Percentiles rank a stretch among this genome's conserved stretches.
Conservation (phyloP, 2,888 invertebrate species). For the Cryptophagus acutangulus region DNA sequence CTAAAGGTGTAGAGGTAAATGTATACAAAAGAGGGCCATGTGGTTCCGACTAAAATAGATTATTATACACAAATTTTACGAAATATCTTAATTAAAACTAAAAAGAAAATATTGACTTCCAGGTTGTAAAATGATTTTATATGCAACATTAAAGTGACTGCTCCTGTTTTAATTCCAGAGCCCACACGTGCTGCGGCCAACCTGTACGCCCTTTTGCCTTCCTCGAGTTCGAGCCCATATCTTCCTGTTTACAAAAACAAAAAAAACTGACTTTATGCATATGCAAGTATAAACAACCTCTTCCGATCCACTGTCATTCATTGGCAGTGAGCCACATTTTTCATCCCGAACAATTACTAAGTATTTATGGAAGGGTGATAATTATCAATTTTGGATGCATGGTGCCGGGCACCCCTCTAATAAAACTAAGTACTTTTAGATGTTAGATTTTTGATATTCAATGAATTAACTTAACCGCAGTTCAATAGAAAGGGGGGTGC, state of each 20-base stretch:
- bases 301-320: conserved; percentile 9
- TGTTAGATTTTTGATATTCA: too few species aligned
- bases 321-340: conserved; percentile 3
- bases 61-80: conserved; percentile 46
- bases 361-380: too few species aligned
- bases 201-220: conserved; percentile 84
- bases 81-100: too few species aligned
- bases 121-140: conserved; percentile 32
- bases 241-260: conserved; percentile 43
- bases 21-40: conserved; percentile 47
- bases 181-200: conserved; percentile 98
- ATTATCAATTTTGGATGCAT: too few species aligned
- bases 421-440: too few species aligned
- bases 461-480: too few species aligned
- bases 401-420: too few species aligned
- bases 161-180: conserved; percentile 74
- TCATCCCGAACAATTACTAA: too few species aligned
- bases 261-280: conserved; percentile 3
- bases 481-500: too few species aligned
- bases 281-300: conserved; percentile 17
- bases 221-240: conserved; percentile 38
- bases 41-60: conserved; percentile 46
- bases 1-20: conserved; percentile 46
- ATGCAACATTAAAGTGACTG: conserved; percentile 44
- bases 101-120: conserved; percentile 41